These are phyloP conservation scores for Phrynosoma blainvillii DNA, from an alignment of 2,113 vertebrate genomes.

Conservation along the genomic window DNA sequence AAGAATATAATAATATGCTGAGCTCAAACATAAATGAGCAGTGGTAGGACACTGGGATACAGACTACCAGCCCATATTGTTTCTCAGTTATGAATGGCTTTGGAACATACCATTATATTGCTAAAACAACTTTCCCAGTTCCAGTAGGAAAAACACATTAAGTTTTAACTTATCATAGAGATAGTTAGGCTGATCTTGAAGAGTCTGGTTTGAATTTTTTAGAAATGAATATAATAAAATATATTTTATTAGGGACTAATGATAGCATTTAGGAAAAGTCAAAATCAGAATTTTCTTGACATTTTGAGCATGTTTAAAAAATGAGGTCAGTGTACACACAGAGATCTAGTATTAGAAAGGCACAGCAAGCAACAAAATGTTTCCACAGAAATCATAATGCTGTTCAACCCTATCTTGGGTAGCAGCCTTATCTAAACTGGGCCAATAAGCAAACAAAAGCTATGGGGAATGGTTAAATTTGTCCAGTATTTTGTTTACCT, in stretches of 20 bases:
- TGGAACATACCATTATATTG: too few relatives aligned
- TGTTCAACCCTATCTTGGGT: neutral
- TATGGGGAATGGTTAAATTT: neutral
- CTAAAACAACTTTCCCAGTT: too few relatives aligned
- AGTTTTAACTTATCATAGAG: neutral
- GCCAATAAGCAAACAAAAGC: neutral
- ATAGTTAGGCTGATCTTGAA: neutral
- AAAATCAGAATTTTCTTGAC: neutral
- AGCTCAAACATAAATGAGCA: too few relatives aligned
- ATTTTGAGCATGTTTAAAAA: neutral
- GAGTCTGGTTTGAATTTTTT: neutral
- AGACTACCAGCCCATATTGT: too few relatives aligned
- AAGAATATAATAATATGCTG: too few relatives aligned
- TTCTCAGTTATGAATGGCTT: too few relatives aligned
- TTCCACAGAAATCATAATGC: neutral
- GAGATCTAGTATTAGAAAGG: neutral
- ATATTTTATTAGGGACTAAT: conserved; percentile 26
- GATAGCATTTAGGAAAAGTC: conserved; percentile 9
- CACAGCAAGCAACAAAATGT: neutral
- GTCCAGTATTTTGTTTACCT: neutral
- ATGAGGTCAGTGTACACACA: neutral
- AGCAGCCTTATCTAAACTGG: neutral
- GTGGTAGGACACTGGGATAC: too few relatives aligned
- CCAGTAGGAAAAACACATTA: neutral
- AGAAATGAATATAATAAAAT: conserved; percentile 4